These are phyloP conservation scores for Pitangus sulphuratus DNA, from an alignment of 2,797 vertebrate species.

Conservation along the genomic window DNA sequence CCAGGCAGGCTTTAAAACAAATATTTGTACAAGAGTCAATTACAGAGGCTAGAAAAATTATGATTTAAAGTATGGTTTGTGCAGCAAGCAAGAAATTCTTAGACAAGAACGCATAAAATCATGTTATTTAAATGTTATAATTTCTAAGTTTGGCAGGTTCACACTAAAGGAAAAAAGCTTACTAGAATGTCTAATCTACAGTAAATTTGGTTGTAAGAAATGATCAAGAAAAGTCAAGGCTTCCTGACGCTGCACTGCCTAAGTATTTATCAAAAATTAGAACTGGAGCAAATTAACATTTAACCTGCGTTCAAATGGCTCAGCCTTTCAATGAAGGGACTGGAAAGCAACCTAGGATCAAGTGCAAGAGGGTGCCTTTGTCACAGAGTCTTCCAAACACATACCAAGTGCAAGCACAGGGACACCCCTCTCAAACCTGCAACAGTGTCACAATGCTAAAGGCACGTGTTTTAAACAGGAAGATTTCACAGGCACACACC, in stretches of 20 bases:
- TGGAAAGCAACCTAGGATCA: neutral
- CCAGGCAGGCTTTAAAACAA: constrained; percentile 84
- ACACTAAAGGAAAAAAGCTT: neutral
- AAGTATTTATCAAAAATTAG: neutral
- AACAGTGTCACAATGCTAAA: accelerated
- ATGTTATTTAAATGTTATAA: neutral
- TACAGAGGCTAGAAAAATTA: constrained; percentile 56
- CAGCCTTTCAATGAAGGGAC: neutral
- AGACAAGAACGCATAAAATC: constrained; percentile 23
- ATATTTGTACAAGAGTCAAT: constrained; percentile 76
- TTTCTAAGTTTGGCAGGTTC: neutral
- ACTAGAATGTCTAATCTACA: neutral
- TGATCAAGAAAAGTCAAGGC: neutral
- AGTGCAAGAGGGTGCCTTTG: neutral
- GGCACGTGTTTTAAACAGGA: neutral
- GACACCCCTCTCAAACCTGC: neutral
- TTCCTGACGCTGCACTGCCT: neutral
- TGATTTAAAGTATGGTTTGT: constrained; percentile 46
- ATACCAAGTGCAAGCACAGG: neutral
- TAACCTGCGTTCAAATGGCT: neutral
- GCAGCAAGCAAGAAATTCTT: constrained; percentile 24
- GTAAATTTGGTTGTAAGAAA: neutral
- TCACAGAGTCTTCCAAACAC: accelerated
- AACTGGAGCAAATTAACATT: neutral
- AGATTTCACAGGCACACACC: neutral